Base-by-base conservation (phyloP, 2,888 invertebrate genomes). In the Iselma pallidipennis region DNA sequence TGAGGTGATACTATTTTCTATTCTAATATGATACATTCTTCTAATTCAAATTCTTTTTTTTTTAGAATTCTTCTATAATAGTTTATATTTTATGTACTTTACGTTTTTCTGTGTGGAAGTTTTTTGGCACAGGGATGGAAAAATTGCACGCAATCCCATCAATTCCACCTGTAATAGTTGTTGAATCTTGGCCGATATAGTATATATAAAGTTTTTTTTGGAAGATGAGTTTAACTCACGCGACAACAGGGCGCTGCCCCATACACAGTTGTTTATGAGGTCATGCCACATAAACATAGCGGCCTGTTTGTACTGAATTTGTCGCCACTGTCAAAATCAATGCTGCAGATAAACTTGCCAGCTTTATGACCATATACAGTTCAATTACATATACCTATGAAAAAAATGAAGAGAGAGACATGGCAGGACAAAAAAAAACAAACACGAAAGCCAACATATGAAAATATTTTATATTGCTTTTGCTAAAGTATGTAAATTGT, bases 241-340 rank as follows among this genome's bases (percentile, higher is more conserved):
- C 76, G 73, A 78, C 72, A 73, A 71, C 73, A 67, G 75, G 76
- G 76, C 76, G 76, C 75, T 72, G 74, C 68, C 74, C 73, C 73
- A 70, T 71, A 68, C 61, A 62, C 59, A 60, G 65, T 75, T 73
- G 67, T 77, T 78, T 77, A 77, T 77, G 76, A 70, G 61, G 57
- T 65, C 69, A 66, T 57, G 72, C 74, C 76, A 68, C 76, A 72
- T 74, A 75, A 78, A 76, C 75, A 75, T 72, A 64, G 74, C 76
- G 76, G 76, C 73, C 73, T 77, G 77, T 77, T 78, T 78, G 78
- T 75, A 74, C 73, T 73, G 73, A 79, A 78, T 79, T 78, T 79
- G 77, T 79, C 78, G 75, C 76, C 77, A 72, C 73, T 74, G 77
- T 76, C 76, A 76, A 75, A 76, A 74, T 74, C 74, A 76, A 75